These are phyloP conservation scores for Spheniscus mendiculus DNA, from an alignment of 2,113 vertebrate genomes.

Conservation along the genomic window DNA sequence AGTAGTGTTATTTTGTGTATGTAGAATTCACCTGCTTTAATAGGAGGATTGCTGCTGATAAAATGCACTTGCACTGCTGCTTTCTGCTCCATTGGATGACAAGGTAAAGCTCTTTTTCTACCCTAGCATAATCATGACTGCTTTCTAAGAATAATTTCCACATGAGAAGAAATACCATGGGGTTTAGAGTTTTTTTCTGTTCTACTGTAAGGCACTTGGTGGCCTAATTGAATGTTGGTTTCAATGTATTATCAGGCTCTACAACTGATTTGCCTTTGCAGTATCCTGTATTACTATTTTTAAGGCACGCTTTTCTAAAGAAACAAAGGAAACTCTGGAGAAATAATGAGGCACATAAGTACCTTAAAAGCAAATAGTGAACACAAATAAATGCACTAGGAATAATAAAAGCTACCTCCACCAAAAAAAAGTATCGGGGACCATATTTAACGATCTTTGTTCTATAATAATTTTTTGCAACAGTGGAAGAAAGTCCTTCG, in stretches of 20 bases:
- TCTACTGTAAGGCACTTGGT: neutral
- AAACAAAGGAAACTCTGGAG: slow-evolving; percentile 1
- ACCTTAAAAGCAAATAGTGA: slow-evolving; percentile 23
- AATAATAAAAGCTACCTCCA: slow-evolving; percentile 21
- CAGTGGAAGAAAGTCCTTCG: neutral
- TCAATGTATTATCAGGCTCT: neutral
- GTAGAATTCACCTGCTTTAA: slow-evolving; percentile 4
- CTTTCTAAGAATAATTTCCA: slow-evolving; percentile 59
- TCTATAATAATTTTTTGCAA: neutral
- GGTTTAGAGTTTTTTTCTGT: neutral
- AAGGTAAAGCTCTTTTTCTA: slow-evolving; percentile 33
- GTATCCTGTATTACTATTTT: neutral
- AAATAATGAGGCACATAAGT: neutral
- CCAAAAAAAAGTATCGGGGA: neutral
- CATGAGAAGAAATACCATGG: neutral
- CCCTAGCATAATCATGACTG: neutral
- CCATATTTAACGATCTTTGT: slow-evolving; percentile 15
- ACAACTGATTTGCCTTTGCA: neutral
- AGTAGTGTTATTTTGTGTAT: neutral
- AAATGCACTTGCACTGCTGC: slow-evolving; percentile 4
- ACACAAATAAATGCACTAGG: slow-evolving; percentile 22
- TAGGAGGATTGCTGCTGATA: slow-evolving; percentile 26
- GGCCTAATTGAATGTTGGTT: neutral
- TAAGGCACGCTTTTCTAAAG: neutral
- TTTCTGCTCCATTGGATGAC: neutral